Evolutionary conservation across 1,140 invertebrate genomes (phyloP), one percentile per base, ranked within the genome.

Genomic region (Tetranychus cinnabarinus): DNA sequence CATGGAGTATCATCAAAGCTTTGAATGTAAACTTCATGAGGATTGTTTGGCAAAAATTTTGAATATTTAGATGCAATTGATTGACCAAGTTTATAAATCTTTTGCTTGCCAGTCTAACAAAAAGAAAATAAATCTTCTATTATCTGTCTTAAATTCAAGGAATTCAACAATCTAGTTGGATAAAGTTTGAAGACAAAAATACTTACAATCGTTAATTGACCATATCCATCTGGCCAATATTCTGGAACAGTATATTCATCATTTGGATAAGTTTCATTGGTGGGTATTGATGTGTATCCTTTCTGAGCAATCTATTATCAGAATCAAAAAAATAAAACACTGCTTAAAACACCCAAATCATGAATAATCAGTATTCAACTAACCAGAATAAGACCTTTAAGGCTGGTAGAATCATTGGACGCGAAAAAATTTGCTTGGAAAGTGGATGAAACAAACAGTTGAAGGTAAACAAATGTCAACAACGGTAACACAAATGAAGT

Each of bases 201-300:
- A 56, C 55, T 35, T 31, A 56, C 55, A 35, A 34, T 56, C 1
- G 57, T 58, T 12, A 58, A 34, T 23, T 58, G 37, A 13, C 57
- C 57, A 33, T 35, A 58, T 45, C 57, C 57, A 58, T 58, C 57
- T 4, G 63, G 63, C 63, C 60, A 57, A 37, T 54, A 62, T 66
- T 61, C 80, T 79, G 33, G 79, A 76, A 68, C 46, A 33, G 23
- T 15, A 48, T 63, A 64, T 13, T 54, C 48, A 59, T 64, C 59
- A 12, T 52, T 61, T 15, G 63, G 63, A 47, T 62, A 64, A 37
- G 54, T 42, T 42, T 42, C 39, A 42, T 42, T 42, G 5, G 39
- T 6, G 0, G 39, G 39, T 42, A 42, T 42, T 42, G 39, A 42
- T 42, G 39, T 42, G 39, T 42, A 42, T 42, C 39, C 39, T 6